Evolutionary conservation across 2,113 vertebrate genomes (phyloP).

Genomic region (Siphamia tubifer): DNA sequence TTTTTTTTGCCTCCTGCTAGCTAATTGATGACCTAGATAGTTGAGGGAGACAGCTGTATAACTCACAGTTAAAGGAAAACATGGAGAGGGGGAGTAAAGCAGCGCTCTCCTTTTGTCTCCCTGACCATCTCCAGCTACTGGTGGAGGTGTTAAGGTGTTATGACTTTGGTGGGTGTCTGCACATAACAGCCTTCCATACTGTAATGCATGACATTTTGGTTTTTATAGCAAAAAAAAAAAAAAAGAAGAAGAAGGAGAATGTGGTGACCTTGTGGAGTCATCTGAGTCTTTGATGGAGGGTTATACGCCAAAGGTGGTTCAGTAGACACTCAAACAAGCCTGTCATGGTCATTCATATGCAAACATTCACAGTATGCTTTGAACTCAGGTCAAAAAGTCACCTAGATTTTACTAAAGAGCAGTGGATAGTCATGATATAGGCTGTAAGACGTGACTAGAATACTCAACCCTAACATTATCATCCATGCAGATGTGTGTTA

Average conservation of each 20-base stretch:
- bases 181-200: background rate
- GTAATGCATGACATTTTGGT: constrained; percentile 13
- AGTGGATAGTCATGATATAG: background rate
- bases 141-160: constrained; percentile 9
- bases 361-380: background rate
- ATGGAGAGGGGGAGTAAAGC: background rate
- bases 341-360: constrained; percentile 10
- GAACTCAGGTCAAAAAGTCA: background rate
- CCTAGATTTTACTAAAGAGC: background rate
- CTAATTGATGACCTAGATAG: constrained; percentile 76
- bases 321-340: background rate
- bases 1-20: constrained; percentile 35
- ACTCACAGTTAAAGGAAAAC: constrained; percentile 59
- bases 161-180: constrained; percentile 34
- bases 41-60: constrained; percentile 67
- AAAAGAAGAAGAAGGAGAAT: too few species aligned
- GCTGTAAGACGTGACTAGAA: background rate
- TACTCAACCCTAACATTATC: background rate
- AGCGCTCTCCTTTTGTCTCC: constrained; percentile 28
- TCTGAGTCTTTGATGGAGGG: constrained; percentile 20
- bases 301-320: background rate
- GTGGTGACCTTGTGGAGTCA: constrained; percentile 31
- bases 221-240: background rate
- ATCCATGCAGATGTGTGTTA: too few species aligned
- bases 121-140: constrained; percentile 30